Conservation (phyloP, 2,797 vertebrate species). For the Channallabes apus region DNA sequence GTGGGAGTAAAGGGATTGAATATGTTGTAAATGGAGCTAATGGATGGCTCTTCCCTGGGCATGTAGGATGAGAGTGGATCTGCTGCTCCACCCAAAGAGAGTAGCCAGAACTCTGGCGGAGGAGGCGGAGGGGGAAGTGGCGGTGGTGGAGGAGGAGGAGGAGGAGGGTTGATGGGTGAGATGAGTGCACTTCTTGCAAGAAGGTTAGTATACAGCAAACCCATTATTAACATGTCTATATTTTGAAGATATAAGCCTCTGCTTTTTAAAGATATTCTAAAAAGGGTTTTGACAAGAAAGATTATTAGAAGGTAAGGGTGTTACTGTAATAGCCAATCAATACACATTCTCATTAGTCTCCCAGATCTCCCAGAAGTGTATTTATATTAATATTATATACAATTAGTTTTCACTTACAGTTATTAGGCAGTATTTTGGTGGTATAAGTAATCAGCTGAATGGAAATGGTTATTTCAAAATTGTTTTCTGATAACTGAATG, state of each 20-base stretch:
- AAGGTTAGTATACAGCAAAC: slow-evolving; percentile 67
- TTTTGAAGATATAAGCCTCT: neutral
- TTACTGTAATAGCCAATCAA: neutral
- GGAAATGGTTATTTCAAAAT: neutral
- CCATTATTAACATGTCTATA: neutral
- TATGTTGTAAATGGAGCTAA: slow-evolving; percentile 18
- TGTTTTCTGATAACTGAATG: neutral
- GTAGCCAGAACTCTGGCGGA: slow-evolving; percentile 55
- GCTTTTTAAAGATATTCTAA: neutral
- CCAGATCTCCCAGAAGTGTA: neutral
- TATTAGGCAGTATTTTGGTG: neutral
- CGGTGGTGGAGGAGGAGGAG: slow-evolving; percentile 61
- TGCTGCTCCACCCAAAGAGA: slow-evolving; percentile 59
- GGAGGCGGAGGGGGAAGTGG: slow-evolving; percentile 58
- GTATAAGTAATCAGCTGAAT: neutral
- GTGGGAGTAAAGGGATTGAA: neutral
- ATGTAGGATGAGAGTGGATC: slow-evolving; percentile 68
- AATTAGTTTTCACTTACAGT: neutral
- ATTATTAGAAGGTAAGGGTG: neutral
- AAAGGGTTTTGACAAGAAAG: neutral
- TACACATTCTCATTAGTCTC: neutral
- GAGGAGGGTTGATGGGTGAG: slow-evolving; percentile 83
- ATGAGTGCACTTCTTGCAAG: slow-evolving; percentile 87
- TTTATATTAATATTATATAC: neutral
- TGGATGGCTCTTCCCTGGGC: slow-evolving; percentile 12